A percentile compares a stretch with the other conserved stretches of the same genome.
Evolutionary conservation across 64 coral and sea anemone genomes (phyloP).

Genomic region (Stichodactyla helianthus): DNA sequence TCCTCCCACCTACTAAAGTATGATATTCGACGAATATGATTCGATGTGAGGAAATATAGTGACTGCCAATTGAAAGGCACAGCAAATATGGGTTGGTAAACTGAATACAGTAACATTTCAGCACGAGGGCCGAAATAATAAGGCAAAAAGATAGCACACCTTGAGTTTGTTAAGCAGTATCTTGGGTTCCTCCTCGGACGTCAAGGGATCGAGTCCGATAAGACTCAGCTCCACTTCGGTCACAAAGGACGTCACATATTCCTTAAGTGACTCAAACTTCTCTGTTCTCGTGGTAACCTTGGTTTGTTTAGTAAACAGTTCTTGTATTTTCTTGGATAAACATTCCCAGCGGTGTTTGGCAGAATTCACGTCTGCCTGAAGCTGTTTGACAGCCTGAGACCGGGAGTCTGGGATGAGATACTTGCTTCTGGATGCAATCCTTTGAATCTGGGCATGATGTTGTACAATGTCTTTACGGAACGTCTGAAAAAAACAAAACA

Average conservation of each 20-base stretch:
- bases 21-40: too few species aligned
- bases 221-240: constrained; percentile 55
- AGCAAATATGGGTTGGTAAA: too few species aligned
- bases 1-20: too few species aligned
- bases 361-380: constrained; percentile 59
- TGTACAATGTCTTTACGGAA: constrained; percentile 67
- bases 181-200: constrained; percentile 60
- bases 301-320: constrained; percentile 47
- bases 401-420: constrained; percentile 63
- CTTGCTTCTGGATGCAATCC: constrained; percentile 70
- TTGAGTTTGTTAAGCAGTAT: constrained; percentile 71
- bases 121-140: background rate
- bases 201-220: constrained; percentile 73
- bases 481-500: constrained; percentile 23
- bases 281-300: constrained; percentile 52
- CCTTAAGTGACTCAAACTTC: constrained; percentile 30
- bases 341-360: constrained; percentile 46
- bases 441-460: constrained; percentile 67
- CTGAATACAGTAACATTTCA: too few species aligned
- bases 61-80: too few species aligned
- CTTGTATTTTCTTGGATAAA: constrained; percentile 41
- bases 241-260: constrained; percentile 23
- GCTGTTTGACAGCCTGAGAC: constrained; percentile 34
- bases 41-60: too few species aligned
- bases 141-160: constrained; percentile 15